Conservation (phyloP, 2,113 vertebrate genomes). For the Myiagra hebetior region DNA sequence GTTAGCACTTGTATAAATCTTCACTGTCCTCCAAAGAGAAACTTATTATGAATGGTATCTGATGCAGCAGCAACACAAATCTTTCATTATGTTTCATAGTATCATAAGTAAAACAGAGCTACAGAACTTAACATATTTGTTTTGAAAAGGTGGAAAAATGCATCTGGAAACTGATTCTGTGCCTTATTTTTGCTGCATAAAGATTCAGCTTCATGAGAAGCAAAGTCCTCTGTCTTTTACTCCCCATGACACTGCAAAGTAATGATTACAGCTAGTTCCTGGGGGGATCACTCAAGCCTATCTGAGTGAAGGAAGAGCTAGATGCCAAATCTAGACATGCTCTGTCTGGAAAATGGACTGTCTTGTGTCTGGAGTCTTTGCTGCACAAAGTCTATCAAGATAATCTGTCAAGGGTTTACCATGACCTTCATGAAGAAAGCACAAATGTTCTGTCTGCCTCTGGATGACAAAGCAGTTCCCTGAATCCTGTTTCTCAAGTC, state of each 20-base stretch:
- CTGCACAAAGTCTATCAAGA: not conserved
- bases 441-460: not conserved
- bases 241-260: not conserved
- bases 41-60: not conserved
- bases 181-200: not conserved
- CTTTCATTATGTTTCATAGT: not conserved
- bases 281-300: not conserved
- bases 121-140: not conserved
- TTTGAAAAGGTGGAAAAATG: not conserved
- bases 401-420: not conserved
- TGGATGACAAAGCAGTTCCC: not conserved
- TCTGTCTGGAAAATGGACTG: not conserved
- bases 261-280: not conserved
- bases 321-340: not conserved
- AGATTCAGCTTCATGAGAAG: not conserved
- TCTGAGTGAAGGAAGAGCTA: not conserved
- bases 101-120: not conserved
- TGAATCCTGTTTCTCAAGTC: not conserved
- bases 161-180: not conserved
- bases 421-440: not conserved
- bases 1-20: not conserved
- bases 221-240: not conserved
- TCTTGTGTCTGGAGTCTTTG: not conserved
- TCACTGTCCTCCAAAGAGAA: not conserved
- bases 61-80: not conserved